phyloP scores from a whole-genome alignment of 92 coral and sea anemone genomes.

The Desmophyllum pertusum region DNA sequence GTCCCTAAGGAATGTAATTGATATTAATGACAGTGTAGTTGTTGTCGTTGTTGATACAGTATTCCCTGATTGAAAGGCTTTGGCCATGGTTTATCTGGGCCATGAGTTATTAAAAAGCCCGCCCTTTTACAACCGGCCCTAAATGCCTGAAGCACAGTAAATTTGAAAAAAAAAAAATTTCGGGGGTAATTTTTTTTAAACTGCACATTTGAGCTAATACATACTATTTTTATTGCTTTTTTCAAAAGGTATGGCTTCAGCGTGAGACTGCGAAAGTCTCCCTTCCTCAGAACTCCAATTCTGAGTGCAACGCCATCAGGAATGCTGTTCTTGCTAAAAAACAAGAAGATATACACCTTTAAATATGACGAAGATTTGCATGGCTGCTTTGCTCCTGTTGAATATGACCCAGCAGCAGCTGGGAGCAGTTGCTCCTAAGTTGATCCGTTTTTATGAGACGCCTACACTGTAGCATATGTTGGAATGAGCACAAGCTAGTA shows the following conservation, averaged over 20 bases:
- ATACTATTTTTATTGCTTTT: background rate
- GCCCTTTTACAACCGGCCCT: too few species aligned
- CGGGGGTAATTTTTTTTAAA: background rate
- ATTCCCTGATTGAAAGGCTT: too few species aligned
- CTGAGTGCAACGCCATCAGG: background rate
- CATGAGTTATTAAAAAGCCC: too few species aligned
- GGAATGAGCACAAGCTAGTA: background rate
- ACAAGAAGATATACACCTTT: background rate
- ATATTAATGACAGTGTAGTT: too few species aligned
- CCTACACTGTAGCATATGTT: background rate
- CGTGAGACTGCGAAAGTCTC: slow-evolving; percentile 14
- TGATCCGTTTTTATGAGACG: slow-evolving; percentile 34
- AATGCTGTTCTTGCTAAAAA: slow-evolving; percentile 2
- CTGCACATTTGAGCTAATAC: background rate
- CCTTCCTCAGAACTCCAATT: slow-evolving; percentile 31
- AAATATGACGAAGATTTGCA: background rate
- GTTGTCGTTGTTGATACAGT: too few species aligned
- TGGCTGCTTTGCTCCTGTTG: slow-evolving; percentile 21
- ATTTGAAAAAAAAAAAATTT: too few species aligned
- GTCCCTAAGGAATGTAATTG: too few species aligned
- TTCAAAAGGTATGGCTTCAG: slow-evolving; percentile 31
- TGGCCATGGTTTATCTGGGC: too few species aligned
- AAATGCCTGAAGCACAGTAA: too few species aligned
- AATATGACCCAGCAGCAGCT: slow-evolving; percentile 33
- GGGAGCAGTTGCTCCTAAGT: background rate